Conservation (phyloP, 2,113 vertebrate genomes). For the Corythornis madagascariensis region DNA sequence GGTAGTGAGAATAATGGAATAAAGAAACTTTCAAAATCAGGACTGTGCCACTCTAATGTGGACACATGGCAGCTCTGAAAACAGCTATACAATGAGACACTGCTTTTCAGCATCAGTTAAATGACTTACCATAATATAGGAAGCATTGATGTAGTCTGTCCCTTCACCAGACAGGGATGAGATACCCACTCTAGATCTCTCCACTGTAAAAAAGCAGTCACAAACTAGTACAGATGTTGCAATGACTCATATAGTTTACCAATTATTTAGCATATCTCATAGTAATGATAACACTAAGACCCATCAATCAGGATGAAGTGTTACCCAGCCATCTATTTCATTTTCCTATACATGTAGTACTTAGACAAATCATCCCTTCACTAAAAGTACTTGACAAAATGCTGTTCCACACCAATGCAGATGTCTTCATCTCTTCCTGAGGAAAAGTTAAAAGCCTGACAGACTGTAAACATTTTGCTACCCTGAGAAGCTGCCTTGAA, state of each 20-base stretch:
- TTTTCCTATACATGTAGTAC: not conserved
- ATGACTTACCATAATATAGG: constrained; percentile 85
- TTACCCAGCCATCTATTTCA: not conserved
- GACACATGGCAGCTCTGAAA: not conserved
- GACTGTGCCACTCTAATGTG: not conserved
- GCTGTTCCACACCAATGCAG: not conserved
- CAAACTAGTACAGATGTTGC: not conserved
- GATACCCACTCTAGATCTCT: constrained; percentile 87
- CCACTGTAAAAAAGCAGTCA: constrained; percentile 78
- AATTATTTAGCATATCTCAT: not conserved
- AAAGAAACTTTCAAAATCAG: not conserved
- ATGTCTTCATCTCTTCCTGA: not conserved
- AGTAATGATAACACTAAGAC: not conserved
- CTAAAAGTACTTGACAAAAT: not conserved
- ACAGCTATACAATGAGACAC: not conserved
- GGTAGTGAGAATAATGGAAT: not conserved
- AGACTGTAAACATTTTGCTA: not conserved
- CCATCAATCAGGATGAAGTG: not conserved
- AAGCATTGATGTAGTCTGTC: constrained; percentile 93
- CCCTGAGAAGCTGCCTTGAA: not conserved
- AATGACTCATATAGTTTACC: not conserved
- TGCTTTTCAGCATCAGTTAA: not conserved
- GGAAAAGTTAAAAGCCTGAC: not conserved
- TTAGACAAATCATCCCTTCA: not conserved
- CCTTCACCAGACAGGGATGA: constrained; percentile 81